phyloP scores from a whole-genome alignment of 2,797 vertebrate species.

The Sternotherus odoratus region DNA sequence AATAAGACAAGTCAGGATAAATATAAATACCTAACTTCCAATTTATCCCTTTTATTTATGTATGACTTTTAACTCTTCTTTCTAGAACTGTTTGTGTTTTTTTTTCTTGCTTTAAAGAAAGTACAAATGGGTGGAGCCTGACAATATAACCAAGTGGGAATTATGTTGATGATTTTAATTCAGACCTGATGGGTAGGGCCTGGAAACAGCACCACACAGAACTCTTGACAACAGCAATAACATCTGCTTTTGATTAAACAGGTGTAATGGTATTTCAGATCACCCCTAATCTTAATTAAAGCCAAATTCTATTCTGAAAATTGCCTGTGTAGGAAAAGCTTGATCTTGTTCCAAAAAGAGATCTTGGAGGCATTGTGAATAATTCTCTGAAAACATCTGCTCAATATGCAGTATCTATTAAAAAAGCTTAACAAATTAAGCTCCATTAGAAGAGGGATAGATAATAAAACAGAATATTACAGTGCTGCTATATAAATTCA shows the following conservation, averaged over 20 bases:
- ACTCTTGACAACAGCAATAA: background rate
- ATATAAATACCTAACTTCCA: background rate
- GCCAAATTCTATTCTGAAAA: background rate
- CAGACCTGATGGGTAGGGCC: background rate
- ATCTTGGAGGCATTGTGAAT: background rate
- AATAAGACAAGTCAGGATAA: background rate
- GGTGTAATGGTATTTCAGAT: background rate
- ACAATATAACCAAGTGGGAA: background rate
- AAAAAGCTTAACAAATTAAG: background rate
- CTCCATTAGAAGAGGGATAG: background rate
- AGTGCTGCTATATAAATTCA: background rate
- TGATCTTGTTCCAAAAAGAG: background rate
- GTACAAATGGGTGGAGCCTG: background rate
- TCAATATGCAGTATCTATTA: background rate
- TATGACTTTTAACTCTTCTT: background rate
- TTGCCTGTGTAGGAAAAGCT: background rate
- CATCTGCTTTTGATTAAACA: background rate
- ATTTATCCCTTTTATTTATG: slow-evolving; percentile 31
- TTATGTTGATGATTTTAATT: background rate
- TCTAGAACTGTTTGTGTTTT: background rate
- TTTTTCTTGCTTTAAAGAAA: background rate
- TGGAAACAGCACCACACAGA: background rate
- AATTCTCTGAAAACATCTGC: background rate
- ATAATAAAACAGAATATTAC: background rate
- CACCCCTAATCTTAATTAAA: background rate